Conservation (phyloP, 2,113 vertebrate genomes). For the Carassius carassius region DNA sequence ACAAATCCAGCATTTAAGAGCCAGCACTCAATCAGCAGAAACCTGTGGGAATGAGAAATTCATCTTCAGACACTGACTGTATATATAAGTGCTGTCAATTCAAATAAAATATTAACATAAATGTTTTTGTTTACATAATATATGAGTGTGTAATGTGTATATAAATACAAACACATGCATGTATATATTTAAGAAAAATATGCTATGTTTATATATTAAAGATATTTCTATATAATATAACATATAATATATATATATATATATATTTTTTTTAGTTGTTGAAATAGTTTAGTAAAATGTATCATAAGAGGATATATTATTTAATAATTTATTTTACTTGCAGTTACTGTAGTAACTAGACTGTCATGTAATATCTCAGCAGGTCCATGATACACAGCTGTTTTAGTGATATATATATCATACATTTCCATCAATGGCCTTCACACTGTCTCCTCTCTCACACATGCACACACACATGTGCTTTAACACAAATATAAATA, state of each 20-base stretch:
- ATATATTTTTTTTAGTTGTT: no score
- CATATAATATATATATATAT: no score
- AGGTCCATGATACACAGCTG: constrained; percentile 28
- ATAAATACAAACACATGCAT: no score
- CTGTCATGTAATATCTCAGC: constrained; percentile 26
- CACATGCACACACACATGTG: constrained; percentile 16
- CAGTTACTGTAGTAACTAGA: constrained; percentile 8
- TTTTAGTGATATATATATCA: constrained; percentile 13
- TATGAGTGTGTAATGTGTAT: no score
- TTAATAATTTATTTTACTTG: neutral
- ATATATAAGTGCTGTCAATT: no score
- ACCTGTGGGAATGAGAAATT: neutral
- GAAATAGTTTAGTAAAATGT: no score
- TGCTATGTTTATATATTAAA: no score
- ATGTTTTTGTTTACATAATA: no score
- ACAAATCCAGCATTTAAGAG: neutral
- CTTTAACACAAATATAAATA: constrained; percentile 58
- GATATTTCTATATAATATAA: no score
- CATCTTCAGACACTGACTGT: neutral
- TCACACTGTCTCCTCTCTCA: neutral
- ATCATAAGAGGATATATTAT: no score
- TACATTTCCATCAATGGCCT: constrained; percentile 22
- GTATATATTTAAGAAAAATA: no score
- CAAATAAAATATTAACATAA: no score
- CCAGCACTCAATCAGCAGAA: neutral